Conservation (phyloP, 2,888 invertebrate genomes). For the Tenthredo amoena region DNA sequence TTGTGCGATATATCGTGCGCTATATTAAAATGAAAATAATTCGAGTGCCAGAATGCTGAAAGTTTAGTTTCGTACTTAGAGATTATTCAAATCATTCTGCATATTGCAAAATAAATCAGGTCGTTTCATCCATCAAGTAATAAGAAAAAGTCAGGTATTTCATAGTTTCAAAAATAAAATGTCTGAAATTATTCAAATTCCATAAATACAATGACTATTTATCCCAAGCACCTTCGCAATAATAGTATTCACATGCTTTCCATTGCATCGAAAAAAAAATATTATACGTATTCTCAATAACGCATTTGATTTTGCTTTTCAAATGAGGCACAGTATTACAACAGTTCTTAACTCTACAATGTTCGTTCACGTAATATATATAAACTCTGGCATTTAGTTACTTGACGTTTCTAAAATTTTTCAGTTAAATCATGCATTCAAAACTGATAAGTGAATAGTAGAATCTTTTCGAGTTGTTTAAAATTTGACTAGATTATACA, state of each 20-base stretch:
- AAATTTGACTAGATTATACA: conserved; percentile 76
- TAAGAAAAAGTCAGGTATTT: background rate
- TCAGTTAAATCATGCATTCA: background rate
- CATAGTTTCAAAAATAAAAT: background rate
- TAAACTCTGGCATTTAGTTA: background rate
- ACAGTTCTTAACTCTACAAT: background rate
- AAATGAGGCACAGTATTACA: conserved; percentile 40
- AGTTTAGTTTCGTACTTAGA: background rate
- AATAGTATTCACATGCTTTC: conserved; percentile 19
- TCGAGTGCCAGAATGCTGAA: background rate
- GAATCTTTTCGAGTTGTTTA: conserved; percentile 37
- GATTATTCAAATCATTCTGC: conserved; percentile 18
- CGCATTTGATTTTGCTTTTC: conserved; percentile 15
- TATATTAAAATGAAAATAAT: background rate
- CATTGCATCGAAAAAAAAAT: background rate
- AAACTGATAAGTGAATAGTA: conserved; percentile 27
- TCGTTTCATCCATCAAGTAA: background rate
- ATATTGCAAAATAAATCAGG: background rate
- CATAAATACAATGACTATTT: background rate
- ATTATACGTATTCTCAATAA: background rate
- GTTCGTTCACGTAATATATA: background rate
- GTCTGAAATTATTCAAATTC: background rate
- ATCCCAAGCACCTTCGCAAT: conserved; percentile 42
- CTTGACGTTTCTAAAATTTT: background rate
- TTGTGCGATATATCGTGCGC: conserved; percentile 28